Evolutionary conservation across 2,888 invertebrate species (phyloP).

Genomic region (Hanleya hanleyi): DNA sequence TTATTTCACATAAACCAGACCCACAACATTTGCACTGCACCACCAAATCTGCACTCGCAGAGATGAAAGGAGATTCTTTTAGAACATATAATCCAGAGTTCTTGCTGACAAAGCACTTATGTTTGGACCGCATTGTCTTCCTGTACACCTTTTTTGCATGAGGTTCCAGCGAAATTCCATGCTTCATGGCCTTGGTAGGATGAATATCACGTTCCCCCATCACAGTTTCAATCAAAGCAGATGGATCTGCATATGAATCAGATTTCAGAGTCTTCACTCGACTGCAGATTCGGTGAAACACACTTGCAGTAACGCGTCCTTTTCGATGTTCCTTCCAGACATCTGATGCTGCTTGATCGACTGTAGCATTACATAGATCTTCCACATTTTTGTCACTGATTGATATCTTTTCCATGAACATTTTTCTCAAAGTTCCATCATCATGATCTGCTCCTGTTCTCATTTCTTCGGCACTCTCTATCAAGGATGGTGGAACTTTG

Average conservation of each 20-base stretch:
- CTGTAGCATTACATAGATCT: too few relatives aligned
- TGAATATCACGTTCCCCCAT: slow-evolving; percentile 4
- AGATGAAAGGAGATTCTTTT: slow-evolving; percentile 14
- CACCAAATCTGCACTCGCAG: slow-evolving; percentile 32
- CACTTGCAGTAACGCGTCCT: neutral
- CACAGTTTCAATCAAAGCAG: slow-evolving; percentile 2
- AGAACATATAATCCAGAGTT: slow-evolving; percentile 17
- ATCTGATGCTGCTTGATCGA: too few relatives aligned
- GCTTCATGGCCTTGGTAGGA: slow-evolving; percentile 33
- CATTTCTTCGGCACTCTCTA: too few relatives aligned
- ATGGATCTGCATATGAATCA: neutral
- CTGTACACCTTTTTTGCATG: slow-evolving; percentile 21
- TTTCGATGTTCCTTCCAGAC: neutral
- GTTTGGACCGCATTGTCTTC: slow-evolving; percentile 14
- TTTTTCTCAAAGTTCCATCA: too few relatives aligned
- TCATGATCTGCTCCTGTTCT: too few relatives aligned
- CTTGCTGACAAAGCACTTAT: slow-evolving; percentile 18
- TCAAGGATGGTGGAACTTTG: too few relatives aligned
- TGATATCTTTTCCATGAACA: too few relatives aligned
- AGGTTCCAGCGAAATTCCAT: slow-evolving; percentile 28
- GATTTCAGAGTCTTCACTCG: neutral
- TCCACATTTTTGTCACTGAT: too few relatives aligned
- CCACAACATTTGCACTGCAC: slow-evolving; percentile 29
- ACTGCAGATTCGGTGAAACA: neutral
- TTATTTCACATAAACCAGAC: slow-evolving; percentile 10